These are phyloP conservation scores for Lepus timidus DNA, from an alignment of 2,113 vertebrate species.

Conservation along the genomic window DNA sequence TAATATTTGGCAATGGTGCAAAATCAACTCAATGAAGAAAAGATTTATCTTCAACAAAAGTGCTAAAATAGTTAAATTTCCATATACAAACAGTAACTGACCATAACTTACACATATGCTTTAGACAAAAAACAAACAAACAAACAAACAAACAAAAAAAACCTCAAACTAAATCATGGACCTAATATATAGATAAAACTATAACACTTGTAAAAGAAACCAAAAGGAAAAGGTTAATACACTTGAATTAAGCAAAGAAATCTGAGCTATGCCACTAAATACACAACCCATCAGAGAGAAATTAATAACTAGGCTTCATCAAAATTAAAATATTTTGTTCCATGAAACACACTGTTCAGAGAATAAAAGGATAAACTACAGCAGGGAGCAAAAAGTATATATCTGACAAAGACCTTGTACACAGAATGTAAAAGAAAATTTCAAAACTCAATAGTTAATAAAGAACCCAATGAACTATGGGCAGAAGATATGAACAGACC, in stretches of 20 bases:
- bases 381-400: background rate
- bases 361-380: background rate
- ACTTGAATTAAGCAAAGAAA: background rate
- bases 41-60: constrained; percentile 36
- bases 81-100: background rate
- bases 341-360: background rate
- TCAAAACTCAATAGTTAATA: background rate
- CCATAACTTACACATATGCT: background rate
- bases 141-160: background rate
- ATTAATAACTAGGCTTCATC: background rate
- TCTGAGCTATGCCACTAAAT: background rate
- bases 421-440: background rate
- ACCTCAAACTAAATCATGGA: background rate
- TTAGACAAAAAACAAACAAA: background rate
- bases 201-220: background rate
- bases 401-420: background rate
- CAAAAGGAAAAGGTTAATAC: background rate
- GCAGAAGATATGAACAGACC: background rate
- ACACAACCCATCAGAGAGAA: background rate
- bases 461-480: background rate
- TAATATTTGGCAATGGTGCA: background rate
- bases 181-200: constrained; percentile 40
- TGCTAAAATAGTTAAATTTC: background rate
- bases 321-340: background rate
- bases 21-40: background rate